A percentile compares a stretch with the other conserved stretches of the same genome.
These are phyloP conservation scores for Phrynocephalus vlangalii DNA, from an alignment of 2,797 vertebrate species.

Conservation along the genomic window DNA sequence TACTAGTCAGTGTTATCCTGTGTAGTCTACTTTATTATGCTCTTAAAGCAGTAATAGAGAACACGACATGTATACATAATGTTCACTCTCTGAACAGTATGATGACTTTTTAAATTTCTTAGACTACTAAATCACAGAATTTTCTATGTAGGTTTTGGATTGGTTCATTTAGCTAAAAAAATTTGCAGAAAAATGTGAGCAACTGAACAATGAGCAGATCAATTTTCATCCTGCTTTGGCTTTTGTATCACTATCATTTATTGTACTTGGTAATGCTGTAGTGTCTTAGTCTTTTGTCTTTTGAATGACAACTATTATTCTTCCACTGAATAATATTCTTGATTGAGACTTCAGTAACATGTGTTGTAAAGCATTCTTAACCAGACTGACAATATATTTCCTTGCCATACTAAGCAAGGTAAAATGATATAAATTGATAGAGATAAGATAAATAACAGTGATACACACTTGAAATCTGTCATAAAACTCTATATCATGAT, in stretches of 20 bases:
- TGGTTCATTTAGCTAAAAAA: conserved; percentile 9
- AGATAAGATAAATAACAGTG: background rate
- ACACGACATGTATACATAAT: conserved; percentile 36
- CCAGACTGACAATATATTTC: background rate
- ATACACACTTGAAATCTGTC: background rate
- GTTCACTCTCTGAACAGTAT: conserved; percentile 40
- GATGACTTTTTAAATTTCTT: conserved; percentile 43
- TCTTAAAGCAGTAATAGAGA: conserved; percentile 18
- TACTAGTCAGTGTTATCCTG: background rate
- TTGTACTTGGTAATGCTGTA: background rate
- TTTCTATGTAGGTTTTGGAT: background rate
- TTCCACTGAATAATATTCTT: background rate
- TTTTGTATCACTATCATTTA: background rate
- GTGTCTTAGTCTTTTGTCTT: background rate
- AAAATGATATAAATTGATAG: background rate
- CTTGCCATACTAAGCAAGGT: background rate
- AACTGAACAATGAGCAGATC: background rate
- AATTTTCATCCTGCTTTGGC: background rate
- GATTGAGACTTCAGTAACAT: background rate
- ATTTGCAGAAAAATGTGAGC: background rate
- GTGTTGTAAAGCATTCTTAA: background rate
- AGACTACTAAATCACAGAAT: conserved; percentile 22
- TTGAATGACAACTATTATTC: background rate
- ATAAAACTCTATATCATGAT: background rate
- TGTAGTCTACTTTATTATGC: background rate